Evolutionary conservation across 2,888 invertebrate genomes (phyloP).

Genomic region (Augochlorella aurata): DNA sequence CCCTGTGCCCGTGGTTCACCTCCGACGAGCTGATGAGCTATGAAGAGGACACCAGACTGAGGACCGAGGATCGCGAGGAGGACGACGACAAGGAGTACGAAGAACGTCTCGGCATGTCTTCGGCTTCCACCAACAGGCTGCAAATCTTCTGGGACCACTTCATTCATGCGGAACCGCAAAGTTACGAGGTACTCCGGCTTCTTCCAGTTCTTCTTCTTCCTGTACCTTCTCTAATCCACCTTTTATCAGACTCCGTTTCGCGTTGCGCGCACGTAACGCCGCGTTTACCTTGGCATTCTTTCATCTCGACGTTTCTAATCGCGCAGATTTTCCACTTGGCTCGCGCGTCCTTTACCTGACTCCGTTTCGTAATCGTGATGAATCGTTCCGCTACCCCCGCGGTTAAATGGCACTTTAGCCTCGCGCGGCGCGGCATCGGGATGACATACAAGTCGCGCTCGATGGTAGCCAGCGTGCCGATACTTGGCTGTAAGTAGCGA

Average conservation of each 20-base stretch:
- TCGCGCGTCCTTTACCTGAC: neutral
- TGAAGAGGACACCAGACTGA: conserved; percentile 61
- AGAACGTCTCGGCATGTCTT: conserved; percentile 69
- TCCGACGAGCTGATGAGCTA: conserved; percentile 59
- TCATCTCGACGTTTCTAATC: neutral
- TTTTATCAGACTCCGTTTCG: too few relatives aligned
- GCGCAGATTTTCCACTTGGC: too few relatives aligned
- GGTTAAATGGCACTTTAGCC: conserved; percentile 20
- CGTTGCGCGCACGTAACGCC: too few relatives aligned
- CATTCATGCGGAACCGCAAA: conserved; percentile 85
- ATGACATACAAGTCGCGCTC: conserved; percentile 53
- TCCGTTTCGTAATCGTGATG: conserved; percentile 42
- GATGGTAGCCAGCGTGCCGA: conserved; percentile 31
- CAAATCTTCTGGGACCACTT: conserved; percentile 86
- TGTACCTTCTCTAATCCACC: too few relatives aligned
- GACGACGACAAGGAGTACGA: conserved; percentile 63
- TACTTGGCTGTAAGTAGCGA: conserved; percentile 23
- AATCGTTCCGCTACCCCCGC: conserved; percentile 4
- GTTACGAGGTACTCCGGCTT: conserved; percentile 83
- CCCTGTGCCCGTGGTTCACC: conserved; percentile 55
- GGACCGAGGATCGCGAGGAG: conserved; percentile 60
- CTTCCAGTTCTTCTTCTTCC: neutral
- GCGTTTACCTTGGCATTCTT: conserved; percentile 6
- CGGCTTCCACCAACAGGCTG: conserved; percentile 72
- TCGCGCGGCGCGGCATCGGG: neutral